phyloP scores from a whole-genome alignment of 2,797 vertebrate genomes.

The Sebastes miniatus region DNA sequence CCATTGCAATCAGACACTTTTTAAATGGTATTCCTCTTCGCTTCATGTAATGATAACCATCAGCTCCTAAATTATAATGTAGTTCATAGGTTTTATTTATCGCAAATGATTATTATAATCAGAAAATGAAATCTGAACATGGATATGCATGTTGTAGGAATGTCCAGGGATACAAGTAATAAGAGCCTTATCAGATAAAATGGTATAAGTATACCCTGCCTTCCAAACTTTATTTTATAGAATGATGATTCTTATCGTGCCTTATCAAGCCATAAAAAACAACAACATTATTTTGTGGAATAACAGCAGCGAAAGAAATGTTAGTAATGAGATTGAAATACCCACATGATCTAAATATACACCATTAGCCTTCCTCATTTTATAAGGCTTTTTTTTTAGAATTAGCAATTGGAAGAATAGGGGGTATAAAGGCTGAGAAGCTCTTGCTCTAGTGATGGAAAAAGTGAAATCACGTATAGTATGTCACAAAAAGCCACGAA shows the following conservation, averaged over 20 bases:
- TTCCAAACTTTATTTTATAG: neutral
- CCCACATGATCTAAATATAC: neutral
- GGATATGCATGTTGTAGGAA: neutral
- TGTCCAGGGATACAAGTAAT: neutral
- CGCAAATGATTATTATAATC: neutral
- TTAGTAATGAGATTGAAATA: neutral
- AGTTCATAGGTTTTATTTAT: neutral
- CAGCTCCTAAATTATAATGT: neutral
- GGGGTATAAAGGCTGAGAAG: neutral
- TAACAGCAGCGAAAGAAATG: neutral
- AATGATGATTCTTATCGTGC: neutral
- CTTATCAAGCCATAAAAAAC: neutral
- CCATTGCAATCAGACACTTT: constrained; percentile 2
- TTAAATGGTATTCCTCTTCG: neutral
- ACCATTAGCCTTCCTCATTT: neutral
- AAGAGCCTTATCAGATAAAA: neutral
- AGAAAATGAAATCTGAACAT: neutral
- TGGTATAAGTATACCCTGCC: neutral
- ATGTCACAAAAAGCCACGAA: too few species aligned
- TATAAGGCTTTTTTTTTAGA: neutral
- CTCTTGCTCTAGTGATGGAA: too few species aligned
- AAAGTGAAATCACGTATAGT: too few species aligned
- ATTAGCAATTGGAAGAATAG: neutral
- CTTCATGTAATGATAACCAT: neutral
- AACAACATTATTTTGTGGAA: neutral